Percentiles rank a stretch among this genome's conserved stretches.
phyloP scores from a whole-genome alignment of 2,888 invertebrate species.

The Drosophila aldrichi region DNA sequence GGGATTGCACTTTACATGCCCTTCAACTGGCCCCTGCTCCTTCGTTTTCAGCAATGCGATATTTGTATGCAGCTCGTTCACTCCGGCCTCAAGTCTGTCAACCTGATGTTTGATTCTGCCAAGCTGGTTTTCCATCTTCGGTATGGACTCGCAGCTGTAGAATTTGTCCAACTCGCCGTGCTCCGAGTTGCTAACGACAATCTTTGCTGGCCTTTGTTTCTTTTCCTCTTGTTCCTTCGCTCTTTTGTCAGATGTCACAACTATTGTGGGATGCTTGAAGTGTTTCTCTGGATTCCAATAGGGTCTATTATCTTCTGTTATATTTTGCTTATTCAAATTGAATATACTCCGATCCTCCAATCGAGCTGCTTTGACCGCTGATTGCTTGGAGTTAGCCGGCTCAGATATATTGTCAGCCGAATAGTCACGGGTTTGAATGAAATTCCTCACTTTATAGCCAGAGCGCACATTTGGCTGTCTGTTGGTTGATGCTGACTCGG shows the following conservation, averaged over 20 bases:
- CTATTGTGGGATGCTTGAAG: neutral
- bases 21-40: too few relatives aligned
- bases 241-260: neutral
- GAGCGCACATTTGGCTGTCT: too few relatives aligned
- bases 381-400: neutral
- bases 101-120: neutral
- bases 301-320: neutral
- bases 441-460: neutral
- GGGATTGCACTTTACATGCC: too few relatives aligned
- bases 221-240: too few relatives aligned
- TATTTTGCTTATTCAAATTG: neutral
- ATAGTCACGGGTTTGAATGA: neutral
- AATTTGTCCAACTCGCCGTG: neutral
- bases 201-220: neutral
- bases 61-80: neutral
- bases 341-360: neutral
- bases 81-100: neutral
- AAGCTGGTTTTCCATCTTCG: neutral
- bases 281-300: neutral
- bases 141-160: constrained; percentile 2
- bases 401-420: neutral
- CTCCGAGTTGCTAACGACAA: neutral
- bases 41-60: neutral
- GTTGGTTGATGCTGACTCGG: too few relatives aligned
- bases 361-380: neutral